Evolutionary conservation across 2,888 invertebrate species (phyloP).

Genomic region (Eulithis testata): DNA sequence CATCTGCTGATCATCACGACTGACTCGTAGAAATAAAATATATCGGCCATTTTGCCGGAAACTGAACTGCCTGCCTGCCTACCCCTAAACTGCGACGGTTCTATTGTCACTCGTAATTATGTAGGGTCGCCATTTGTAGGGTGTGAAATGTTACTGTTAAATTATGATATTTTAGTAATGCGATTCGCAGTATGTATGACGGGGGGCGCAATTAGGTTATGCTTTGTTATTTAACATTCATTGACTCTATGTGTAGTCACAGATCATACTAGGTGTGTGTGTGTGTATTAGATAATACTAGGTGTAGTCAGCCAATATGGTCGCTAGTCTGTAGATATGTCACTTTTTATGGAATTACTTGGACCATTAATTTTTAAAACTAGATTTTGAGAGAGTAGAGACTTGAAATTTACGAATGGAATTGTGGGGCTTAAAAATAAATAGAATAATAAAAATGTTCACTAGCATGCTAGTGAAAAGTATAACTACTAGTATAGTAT

Average conservation of each 20-base stretch:
- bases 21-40: conserved; percentile 32
- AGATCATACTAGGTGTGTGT: too few species aligned
- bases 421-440: too few species aligned
- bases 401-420: too few species aligned
- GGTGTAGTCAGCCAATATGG: neutral
- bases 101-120: conserved; percentile 63
- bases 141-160: conserved; percentile 59
- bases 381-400: too few species aligned
- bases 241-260: conserved; percentile 16
- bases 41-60: conserved; percentile 46
- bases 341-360: too few species aligned
- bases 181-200: conserved; percentile 49
- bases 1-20: conserved; percentile 34
- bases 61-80: conserved; percentile 35
- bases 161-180: conserved; percentile 63
- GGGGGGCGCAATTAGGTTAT: conserved; percentile 29
- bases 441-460: too few species aligned
- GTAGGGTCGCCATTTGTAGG: conserved; percentile 55
- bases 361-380: too few species aligned
- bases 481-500: too few species aligned
- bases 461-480: too few species aligned
- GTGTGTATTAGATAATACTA: too few species aligned
- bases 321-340: neutral
- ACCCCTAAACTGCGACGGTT: conserved; percentile 48
- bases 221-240: conserved; percentile 26